Conservation (phyloP, 2,888 invertebrate genomes). For the Frankliniella fusca region DNA sequence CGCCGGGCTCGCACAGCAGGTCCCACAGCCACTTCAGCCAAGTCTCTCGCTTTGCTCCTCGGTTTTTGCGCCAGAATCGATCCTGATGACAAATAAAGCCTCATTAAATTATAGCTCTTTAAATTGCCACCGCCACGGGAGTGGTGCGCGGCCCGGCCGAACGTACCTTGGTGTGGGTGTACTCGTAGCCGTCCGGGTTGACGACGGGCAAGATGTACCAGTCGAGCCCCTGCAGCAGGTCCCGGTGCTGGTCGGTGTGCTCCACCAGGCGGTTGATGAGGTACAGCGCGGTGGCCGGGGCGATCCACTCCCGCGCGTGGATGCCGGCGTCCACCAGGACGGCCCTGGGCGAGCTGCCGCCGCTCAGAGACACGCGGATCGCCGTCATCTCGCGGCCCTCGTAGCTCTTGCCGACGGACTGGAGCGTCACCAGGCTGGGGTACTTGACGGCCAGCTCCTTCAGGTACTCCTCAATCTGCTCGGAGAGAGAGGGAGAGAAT, state of each 20-base stretch:
- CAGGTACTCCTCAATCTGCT: neutral
- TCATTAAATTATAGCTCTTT: neutral
- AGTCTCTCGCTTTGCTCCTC: neutral
- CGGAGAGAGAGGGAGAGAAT: too few relatives aligned
- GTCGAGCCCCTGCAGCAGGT: conserved; percentile 61
- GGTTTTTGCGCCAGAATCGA: conserved; percentile 44
- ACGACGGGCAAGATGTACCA: conserved; percentile 48
- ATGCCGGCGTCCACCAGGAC: conserved; percentile 52
- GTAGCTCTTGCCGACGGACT: neutral
- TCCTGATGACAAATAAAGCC: conserved; percentile 42
- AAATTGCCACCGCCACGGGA: too few relatives aligned
- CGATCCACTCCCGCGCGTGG: conserved; percentile 87
- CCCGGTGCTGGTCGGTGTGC: conserved; percentile 62
- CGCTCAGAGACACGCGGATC: neutral
- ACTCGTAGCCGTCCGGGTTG: conserved; percentile 80
- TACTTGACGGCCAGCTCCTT: neutral
- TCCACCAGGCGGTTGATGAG: conserved; percentile 65
- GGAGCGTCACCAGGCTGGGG: neutral
- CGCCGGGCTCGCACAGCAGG: conserved; percentile 49
- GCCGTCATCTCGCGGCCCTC: neutral
- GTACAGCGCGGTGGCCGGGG: conserved; percentile 70
- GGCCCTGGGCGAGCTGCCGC: neutral
- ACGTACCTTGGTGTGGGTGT: conserved; percentile 60
- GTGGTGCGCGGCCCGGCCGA: conserved; percentile 39
- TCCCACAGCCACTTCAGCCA: neutral